A percentile compares a stretch with the other conserved stretches of the same genome.
These are phyloP conservation scores for Phoxinus dragarum DNA, from an alignment of 2,797 vertebrate genomes.

Conservation along the genomic window DNA sequence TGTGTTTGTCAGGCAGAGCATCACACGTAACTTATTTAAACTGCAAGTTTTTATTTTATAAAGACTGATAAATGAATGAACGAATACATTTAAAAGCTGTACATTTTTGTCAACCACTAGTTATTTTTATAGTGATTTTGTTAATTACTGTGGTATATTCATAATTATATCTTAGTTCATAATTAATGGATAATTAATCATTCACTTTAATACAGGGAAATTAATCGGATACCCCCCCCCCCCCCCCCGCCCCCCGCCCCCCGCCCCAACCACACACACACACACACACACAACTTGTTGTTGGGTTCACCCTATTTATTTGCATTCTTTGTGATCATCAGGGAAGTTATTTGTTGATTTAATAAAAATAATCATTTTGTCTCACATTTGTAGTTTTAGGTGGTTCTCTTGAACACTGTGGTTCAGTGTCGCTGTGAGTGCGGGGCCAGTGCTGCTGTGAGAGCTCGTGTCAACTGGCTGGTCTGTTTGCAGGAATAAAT, in stretches of 20 bases:
- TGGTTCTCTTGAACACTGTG: neutral
- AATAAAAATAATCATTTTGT: neutral
- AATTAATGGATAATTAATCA: conserved; percentile 36
- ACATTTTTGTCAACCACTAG: neutral
- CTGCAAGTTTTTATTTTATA: neutral
- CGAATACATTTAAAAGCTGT: neutral
- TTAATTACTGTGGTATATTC: conserved; percentile 23
- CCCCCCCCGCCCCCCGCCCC: no score
- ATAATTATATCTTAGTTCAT: conserved; percentile 37
- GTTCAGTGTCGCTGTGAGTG: conserved; percentile 28
- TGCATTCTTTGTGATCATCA: neutral
- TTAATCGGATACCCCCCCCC: neutral
- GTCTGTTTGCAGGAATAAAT: conserved; percentile 82
- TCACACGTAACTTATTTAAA: neutral
- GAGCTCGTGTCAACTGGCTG: conserved; percentile 79
- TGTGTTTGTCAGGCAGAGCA: neutral
- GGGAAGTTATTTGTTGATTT: neutral
- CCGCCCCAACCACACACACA: no score
- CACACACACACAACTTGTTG: neutral
- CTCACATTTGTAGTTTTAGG: neutral
- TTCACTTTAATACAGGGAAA: conserved; percentile 43
- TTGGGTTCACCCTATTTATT: neutral
- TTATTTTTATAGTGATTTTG: conserved; percentile 1
- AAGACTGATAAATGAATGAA: neutral
- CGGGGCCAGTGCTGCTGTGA: conserved; percentile 66